These are phyloP conservation scores for Orientallactaga bullata DNA, from an alignment of 2,113 vertebrate genomes.

Conservation along the genomic window DNA sequence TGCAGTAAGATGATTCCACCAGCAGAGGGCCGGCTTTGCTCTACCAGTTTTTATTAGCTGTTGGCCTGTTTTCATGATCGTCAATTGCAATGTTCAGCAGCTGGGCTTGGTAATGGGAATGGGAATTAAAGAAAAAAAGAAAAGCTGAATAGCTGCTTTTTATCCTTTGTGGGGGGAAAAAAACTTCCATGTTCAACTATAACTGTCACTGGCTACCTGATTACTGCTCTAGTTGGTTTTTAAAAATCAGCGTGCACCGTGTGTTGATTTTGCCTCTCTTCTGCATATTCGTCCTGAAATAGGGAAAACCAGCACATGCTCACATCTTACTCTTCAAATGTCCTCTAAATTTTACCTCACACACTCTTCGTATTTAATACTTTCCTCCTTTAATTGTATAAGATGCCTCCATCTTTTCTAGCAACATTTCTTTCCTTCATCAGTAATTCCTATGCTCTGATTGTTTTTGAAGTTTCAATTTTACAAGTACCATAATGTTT, in stretches of 20 bases:
- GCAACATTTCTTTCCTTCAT: neutral
- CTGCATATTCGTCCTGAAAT: neutral
- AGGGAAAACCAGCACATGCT: neutral
- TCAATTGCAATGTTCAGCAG: constrained; percentile 75
- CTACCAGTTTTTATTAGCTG: constrained; percentile 62
- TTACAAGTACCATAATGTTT: neutral
- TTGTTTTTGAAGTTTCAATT: neutral
- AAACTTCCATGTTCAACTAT: neutral
- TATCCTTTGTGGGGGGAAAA: constrained; percentile 48
- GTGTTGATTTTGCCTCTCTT: constrained; percentile 6
- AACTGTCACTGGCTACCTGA: constrained; percentile 58
- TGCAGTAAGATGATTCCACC: constrained; percentile 66
- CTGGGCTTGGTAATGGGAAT: constrained; percentile 70
- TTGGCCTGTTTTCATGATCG: constrained; percentile 76
- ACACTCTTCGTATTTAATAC: neutral
- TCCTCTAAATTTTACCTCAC: neutral
- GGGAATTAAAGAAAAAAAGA: constrained; percentile 58
- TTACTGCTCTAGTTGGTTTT: neutral
- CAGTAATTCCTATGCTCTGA: neutral
- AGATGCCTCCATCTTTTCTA: neutral
- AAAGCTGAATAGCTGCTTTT: constrained; percentile 61
- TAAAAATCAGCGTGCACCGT: neutral
- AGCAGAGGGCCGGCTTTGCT: constrained; percentile 87
- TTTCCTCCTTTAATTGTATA: constrained; percentile 11
- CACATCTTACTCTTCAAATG: neutral